Evolutionary conservation across 2,797 vertebrate genomes (phyloP).

Genomic region (Meriones psammophilus): DNA sequence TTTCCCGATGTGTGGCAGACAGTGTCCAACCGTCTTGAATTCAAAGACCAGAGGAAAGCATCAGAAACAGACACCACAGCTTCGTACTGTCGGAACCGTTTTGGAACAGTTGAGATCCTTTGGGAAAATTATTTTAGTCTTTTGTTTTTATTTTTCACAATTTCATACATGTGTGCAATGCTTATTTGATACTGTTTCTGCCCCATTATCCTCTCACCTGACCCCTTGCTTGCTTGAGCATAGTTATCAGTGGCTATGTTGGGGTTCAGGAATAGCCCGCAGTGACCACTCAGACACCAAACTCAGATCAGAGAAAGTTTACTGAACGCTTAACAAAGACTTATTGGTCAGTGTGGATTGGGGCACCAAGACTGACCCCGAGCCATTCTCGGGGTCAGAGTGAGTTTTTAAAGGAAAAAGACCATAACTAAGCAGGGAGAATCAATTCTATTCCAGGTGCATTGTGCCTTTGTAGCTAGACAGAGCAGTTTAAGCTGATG

Average conservation of each 20-base stretch:
- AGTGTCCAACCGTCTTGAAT: slow-evolving; percentile 22
- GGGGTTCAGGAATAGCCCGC: no score
- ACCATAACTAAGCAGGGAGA: no score
- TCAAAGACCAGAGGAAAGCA: slow-evolving; percentile 74
- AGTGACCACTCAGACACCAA: no score
- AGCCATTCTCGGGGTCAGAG: no score
- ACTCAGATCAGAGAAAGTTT: no score
- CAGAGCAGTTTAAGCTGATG: no score
- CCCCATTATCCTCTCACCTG: not conserved
- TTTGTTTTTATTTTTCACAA: slow-evolving; percentile 69
- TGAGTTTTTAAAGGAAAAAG: no score
- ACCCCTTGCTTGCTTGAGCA: not conserved
- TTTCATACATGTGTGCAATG: not conserved
- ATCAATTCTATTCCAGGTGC: no score
- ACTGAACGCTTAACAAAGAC: no score
- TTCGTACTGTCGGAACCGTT: slow-evolving; percentile 61
- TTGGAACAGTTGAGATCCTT: slow-evolving; percentile 32
- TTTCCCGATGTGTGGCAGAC: slow-evolving; percentile 60
- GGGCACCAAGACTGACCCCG: no score
- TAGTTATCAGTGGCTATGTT: not conserved
- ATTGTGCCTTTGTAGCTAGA: no score
- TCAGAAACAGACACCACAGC: slow-evolving; percentile 53
- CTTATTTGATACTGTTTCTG: not conserved
- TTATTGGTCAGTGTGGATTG: no score
- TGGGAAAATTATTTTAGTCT: slow-evolving; percentile 82